Base-by-base conservation (phyloP, 1,140 invertebrate genomes). In the Panagrolaimus sp. region DNA sequence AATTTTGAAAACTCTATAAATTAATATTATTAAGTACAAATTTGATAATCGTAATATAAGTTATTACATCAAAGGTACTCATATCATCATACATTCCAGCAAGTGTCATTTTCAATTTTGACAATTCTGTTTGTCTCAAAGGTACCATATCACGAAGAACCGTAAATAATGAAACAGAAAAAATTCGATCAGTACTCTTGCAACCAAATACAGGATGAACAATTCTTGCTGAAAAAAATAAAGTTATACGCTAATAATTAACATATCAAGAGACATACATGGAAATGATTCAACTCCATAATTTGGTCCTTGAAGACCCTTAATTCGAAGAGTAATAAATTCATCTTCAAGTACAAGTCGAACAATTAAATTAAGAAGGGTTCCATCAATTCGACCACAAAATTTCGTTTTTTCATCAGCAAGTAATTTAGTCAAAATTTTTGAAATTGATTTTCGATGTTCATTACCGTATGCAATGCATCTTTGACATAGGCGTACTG, bases 151-250 rank as follows among this genome's bases (percentile, higher is more conserved):
- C 72, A 16, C 25, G 20, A 23, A 70, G 65, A 16, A 47, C 14
- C 45, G 72, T 75, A 44, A 46, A 66, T 11, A 74, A 23, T 1
- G 70, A 46, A 43, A 66, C 43, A 2, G 72, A 27, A 14, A 75
- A 13, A 44, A 74, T 44, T 11, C 73, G 51, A 71, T 74, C 72
- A 48, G 69, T 51, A 9, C 46, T 61, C 9, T 48, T 25, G 14
- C 72, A 74, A 14, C 72, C 72, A 65, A 75, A 74, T 14, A 74
- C 25, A 16, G 72, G 72, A 63, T 74, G 72, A 4, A 64, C 13
- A 44, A 74, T 76, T 7, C 74, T 53, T 20, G 65, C 69, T 72
- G 27, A 74, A 72, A 73, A n/a, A 16, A 7, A 3, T 13, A 23
- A n/a, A 0, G 27, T 0, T 57, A 0, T 25, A 57, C 8, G 5